Percentiles rank a stretch among this genome's conserved stretches.
phyloP scores from a whole-genome alignment of 2,113 vertebrate species.

The Zingel zingel region DNA sequence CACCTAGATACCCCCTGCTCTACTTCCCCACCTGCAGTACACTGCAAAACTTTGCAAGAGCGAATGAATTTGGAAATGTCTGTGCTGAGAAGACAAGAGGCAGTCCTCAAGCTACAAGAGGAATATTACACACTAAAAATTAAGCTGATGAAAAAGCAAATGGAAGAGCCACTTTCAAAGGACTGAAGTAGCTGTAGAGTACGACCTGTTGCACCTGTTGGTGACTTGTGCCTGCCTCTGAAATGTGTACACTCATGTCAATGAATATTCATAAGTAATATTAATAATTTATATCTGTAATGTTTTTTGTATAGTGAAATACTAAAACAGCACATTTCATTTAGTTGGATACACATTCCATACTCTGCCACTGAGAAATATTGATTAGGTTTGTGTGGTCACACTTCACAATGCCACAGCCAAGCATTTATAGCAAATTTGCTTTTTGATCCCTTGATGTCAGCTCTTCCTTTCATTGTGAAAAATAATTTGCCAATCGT shows the following conservation, averaged over 20 bases:
- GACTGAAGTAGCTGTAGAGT: slow-evolving; percentile 16
- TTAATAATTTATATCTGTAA: no score
- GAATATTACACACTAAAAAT: slow-evolving; percentile 77
- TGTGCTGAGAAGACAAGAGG: slow-evolving; percentile 71
- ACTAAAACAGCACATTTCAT: background rate
- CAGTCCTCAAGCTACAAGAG: slow-evolving; percentile 71
- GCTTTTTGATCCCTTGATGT: no score
- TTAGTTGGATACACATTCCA: no score
- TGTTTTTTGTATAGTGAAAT: background rate
- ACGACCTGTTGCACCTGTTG: background rate
- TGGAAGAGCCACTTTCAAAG: slow-evolving; percentile 32
- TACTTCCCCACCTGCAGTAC: slow-evolving; percentile 7
- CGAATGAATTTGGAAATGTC: slow-evolving; percentile 69
- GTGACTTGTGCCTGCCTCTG: background rate
- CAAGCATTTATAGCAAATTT: background rate
- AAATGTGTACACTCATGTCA: background rate
- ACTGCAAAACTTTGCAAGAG: slow-evolving; percentile 54
- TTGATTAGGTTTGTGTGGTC: background rate
- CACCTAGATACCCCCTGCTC: slow-evolving; percentile 18
- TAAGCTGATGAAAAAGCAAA: slow-evolving; percentile 62
- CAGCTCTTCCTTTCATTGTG: background rate
- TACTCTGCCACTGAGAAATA: no score
- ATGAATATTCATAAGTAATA: background rate
- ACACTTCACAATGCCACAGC: background rate
- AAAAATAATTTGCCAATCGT: background rate